These are phyloP conservation scores for Ephestia elutella DNA, from an alignment of 1,140 invertebrate species.

Conservation along the genomic window DNA sequence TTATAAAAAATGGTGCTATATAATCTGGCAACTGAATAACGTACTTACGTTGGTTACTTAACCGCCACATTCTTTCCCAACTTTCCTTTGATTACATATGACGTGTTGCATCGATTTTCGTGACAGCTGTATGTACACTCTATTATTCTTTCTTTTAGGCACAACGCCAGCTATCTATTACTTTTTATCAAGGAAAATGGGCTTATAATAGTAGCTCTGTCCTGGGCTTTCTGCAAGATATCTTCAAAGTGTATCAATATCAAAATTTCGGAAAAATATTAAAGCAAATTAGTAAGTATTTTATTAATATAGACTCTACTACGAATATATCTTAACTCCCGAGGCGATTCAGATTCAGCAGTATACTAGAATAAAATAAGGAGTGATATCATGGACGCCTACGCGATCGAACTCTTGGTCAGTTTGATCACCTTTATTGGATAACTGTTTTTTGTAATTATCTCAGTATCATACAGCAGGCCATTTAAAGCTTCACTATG, in stretches of 20 bases:
- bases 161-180: neutral
- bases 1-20: too few relatives aligned
- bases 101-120: neutral
- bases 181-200: too few relatives aligned
- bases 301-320: too few relatives aligned
- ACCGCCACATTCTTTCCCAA: neutral
- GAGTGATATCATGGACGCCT: neutral
- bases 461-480: neutral
- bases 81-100: slow-evolving; percentile 1
- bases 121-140: neutral
- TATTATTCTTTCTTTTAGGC: neutral
- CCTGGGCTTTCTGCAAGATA: too few relatives aligned
- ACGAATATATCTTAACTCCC: too few relatives aligned
- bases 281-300: too few relatives aligned
- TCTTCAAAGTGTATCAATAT: too few relatives aligned
- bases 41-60: neutral
- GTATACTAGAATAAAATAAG: neutral
- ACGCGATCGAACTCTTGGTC: neutral
- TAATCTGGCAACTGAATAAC: too few relatives aligned
- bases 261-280: too few relatives aligned
- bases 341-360: neutral
- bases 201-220: too few relatives aligned
- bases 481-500: neutral
- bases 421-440: neutral
- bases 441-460: too few relatives aligned